Base-by-base conservation (phyloP, 2,797 vertebrate species). In the Chloroceryle inda region DNA sequence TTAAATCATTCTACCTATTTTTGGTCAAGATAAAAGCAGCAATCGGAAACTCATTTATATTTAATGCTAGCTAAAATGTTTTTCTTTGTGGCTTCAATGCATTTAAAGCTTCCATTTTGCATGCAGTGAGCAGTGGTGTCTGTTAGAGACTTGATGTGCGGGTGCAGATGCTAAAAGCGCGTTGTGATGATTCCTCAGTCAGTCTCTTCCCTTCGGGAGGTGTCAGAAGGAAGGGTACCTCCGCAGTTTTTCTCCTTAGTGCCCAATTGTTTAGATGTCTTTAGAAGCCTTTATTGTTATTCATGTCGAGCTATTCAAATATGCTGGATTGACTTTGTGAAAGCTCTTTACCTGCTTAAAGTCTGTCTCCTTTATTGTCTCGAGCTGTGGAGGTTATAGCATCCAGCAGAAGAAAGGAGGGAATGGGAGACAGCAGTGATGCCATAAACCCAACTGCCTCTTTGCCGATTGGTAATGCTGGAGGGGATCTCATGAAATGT, bases 31-130 rank as follows among this genome's bases (percentile, higher is more conserved):
- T 92, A 88, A 94, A 95, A 93, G 85, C 82, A 81, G 40, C 63
- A 61, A 27, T 92, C 0, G 17, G 74, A 84, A 94, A 72, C 71
- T 94, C 89, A 61, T 94, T 89, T 94, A 72, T 95, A 69, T 96
- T 95, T 94, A 94, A 89, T 2, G 1, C 47, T 31, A 69, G 52
- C 73, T 88, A 73, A 92, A 94, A 82, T 84, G 67, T 84, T 88
- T 85, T 88, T 78, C 81, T 85, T 88, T 85, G 77, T 68, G 87
- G 47, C 89, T 94, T 88, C 52, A 73, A 66, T 91, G 73, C 67
- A 45, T 79, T 89, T 86, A 75, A 73, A 92, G 33, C 59, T 84
- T 84, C 50, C 8, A 45, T 89, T 93, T 88, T 66, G 73, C 6
- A 11, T 91, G 47, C 44, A 77, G 3, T 9, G 49, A 71, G 58